Evolutionary conservation across 1,140 invertebrate genomes (phyloP).

Genomic region (Drosophila novamexicana): DNA sequence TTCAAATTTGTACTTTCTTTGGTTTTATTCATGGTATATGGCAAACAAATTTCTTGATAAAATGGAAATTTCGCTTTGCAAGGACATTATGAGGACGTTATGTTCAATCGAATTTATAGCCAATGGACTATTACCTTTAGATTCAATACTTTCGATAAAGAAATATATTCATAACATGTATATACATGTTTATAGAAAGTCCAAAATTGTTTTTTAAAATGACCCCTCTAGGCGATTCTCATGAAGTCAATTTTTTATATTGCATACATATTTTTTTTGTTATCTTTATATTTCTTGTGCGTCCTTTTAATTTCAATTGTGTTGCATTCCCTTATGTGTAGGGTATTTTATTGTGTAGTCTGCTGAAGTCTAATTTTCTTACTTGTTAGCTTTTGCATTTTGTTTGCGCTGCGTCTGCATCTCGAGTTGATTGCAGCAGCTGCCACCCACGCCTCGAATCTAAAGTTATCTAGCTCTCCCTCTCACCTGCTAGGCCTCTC

Average conservation of each 20-base stretch:
- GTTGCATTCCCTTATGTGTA: not conserved
- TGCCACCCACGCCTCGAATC: slow-evolving; percentile 29
- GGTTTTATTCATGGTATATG: too few species aligned
- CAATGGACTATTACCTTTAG: too few species aligned
- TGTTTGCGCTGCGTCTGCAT: slow-evolving; percentile 72
- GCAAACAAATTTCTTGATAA: too few species aligned
- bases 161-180: too few species aligned
- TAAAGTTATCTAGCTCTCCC: not conserved
- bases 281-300: not conserved
- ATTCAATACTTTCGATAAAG: too few species aligned
- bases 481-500: not conserved
- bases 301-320: not conserved
- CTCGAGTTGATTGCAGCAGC: slow-evolving; percentile 72
- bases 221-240: too few species aligned
- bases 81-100: too few species aligned
- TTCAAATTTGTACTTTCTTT: too few species aligned
- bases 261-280: not conserved
- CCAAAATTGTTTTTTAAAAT: too few species aligned
- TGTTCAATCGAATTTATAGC: too few species aligned
- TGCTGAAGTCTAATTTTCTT: not conserved
- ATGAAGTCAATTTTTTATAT: not conserved
- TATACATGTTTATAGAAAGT: too few species aligned
- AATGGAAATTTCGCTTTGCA: too few species aligned
- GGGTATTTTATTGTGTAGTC: slow-evolving; percentile 1
- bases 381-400: slow-evolving; percentile 68